Conservation (phyloP, 53 echinoderm and acorn worm species). For the Holothuria scabra region DNA sequence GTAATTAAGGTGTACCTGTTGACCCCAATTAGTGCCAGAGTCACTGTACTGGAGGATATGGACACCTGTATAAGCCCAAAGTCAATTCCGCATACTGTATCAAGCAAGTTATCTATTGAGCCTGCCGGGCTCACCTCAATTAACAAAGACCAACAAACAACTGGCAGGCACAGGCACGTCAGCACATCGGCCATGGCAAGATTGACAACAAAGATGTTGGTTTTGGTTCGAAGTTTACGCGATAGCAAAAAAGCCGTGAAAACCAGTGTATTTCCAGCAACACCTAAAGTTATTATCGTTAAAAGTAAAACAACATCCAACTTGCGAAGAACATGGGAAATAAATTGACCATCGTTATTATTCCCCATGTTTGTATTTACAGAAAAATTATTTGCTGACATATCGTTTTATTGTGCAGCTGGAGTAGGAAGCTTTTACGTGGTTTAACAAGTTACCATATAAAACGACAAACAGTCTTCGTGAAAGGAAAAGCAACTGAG, state of each 20-base stretch:
- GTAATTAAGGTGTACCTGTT: constrained; percentile 12
- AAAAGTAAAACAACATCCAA: constrained; percentile 6
- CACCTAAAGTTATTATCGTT: background rate
- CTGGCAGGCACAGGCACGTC: background rate
- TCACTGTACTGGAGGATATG: constrained; percentile 8
- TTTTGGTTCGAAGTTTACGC: constrained; percentile 13
- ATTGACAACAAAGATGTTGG: constrained; percentile 23
- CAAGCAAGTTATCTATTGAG: background rate
- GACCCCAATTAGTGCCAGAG: constrained; percentile 4
- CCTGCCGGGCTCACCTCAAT: background rate
- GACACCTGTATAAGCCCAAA: constrained; percentile 5
- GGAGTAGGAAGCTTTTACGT: no score
- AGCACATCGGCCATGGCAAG: constrained; percentile 13
- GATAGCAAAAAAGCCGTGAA: background rate
- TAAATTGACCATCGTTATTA: no score
- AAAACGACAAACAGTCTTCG: no score
- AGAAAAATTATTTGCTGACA: no score
- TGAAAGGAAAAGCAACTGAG: no score
- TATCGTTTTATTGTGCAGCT: no score
- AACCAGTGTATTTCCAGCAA: constrained; percentile 2
- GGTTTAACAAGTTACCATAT: no score
- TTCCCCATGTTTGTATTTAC: no score
- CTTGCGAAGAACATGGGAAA: no score
- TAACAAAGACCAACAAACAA: constrained; percentile 1
- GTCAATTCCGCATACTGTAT: background rate